These are phyloP conservation scores for Lota lota DNA, from an alignment of 2,113 vertebrate genomes.

Conservation along the genomic window DNA sequence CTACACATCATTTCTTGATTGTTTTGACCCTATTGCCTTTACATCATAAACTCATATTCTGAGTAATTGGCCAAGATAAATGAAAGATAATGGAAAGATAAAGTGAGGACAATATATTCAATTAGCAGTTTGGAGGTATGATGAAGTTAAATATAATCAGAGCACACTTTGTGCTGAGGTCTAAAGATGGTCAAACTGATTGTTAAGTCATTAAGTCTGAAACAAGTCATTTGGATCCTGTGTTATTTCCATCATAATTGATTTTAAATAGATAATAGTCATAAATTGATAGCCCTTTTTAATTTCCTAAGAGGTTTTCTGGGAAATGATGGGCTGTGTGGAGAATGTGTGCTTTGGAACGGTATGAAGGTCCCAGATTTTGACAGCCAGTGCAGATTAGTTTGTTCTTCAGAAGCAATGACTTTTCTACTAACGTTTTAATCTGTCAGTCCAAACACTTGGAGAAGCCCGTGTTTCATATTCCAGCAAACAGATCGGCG, in stretches of 20 bases:
- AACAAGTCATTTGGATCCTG: constrained; percentile 13
- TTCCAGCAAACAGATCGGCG: constrained; percentile 41
- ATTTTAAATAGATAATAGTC: neutral
- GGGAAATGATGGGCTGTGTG: constrained; percentile 5
- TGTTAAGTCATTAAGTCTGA: constrained; percentile 21
- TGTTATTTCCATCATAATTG: constrained; percentile 9
- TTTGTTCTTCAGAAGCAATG: constrained; percentile 56
- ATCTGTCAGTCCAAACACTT: constrained; percentile 55
- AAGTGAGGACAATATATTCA: constrained; percentile 17
- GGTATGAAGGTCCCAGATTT: constrained; percentile 35
- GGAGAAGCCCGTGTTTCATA: constrained; percentile 37
- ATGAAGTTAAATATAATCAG: constrained; percentile 18
- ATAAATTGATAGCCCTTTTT: too few relatives aligned
- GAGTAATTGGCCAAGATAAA: too few relatives aligned
- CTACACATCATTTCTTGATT: too few relatives aligned
- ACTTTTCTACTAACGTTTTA: constrained; percentile 56
- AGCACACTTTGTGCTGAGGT: neutral
- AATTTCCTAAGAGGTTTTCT: too few relatives aligned
- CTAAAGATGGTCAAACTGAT: constrained; percentile 8
- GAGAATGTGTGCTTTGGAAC: constrained; percentile 34
- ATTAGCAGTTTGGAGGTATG: constrained; percentile 16
- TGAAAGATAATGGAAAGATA: constrained; percentile 4
- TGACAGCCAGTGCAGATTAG: constrained; percentile 48
- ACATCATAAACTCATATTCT: too few relatives aligned
- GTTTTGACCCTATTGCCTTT: too few relatives aligned